Percentiles rank a stretch among this genome's conserved stretches.
phyloP scores from a whole-genome alignment of 2,888 invertebrate genomes.

The Oscheius sp. region DNA sequence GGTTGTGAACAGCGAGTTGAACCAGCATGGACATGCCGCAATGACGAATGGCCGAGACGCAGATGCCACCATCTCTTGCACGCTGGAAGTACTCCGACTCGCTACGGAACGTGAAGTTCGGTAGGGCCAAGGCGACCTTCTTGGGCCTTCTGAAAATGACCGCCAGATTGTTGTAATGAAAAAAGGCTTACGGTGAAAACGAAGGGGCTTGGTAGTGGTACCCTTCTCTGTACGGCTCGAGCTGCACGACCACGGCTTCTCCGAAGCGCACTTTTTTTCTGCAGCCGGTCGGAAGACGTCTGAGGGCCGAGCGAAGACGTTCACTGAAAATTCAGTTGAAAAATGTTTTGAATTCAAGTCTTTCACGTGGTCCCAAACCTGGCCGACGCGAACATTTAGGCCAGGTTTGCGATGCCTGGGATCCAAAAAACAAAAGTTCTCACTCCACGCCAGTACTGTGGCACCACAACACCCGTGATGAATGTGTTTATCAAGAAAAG shows the following conservation, averaged over 20 bases:
- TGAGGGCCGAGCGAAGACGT: slow-evolving; percentile 28
- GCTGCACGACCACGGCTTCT: slow-evolving; percentile 12
- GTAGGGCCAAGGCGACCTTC: neutral
- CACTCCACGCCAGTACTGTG: no score
- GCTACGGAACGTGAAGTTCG: slow-evolving; percentile 27
- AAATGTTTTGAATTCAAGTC: no score
- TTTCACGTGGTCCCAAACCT: no score
- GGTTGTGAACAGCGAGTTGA: slow-evolving; percentile 24
- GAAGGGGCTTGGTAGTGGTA: neutral
- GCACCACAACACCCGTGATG: no score
- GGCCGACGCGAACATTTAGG: no score
- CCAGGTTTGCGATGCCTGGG: no score
- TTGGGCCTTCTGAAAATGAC: neutral
- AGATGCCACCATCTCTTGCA: slow-evolving; percentile 8
- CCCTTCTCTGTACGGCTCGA: neutral
- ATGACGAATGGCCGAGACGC: slow-evolving; percentile 18
- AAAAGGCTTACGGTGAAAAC: neutral
- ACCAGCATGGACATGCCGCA: neutral
- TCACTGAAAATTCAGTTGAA: slow-evolving; percentile 1
- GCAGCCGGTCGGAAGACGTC: slow-evolving; percentile 17
- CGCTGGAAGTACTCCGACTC: slow-evolving; percentile 27
- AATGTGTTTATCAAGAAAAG: neutral
- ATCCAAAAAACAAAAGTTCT: no score
- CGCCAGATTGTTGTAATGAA: neutral
- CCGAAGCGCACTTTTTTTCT: slow-evolving; percentile 28